Percentiles rank a stretch among this genome's conserved stretches.
Conservation (phyloP, 1,140 invertebrate genomes). For the Drosophila willistoni region DNA sequence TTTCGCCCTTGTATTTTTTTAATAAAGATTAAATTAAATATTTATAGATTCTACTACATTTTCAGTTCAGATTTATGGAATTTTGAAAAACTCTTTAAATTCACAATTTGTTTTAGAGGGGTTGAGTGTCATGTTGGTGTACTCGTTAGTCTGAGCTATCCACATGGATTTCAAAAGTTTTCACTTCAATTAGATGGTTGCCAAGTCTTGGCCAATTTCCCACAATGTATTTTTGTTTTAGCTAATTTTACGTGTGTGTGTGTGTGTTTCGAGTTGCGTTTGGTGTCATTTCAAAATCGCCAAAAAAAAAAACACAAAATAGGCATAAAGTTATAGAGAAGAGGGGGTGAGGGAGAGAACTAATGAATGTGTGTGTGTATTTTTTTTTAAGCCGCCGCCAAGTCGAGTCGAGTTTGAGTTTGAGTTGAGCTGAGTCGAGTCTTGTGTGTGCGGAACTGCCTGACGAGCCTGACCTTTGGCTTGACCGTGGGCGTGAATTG, state of each 20-base stretch:
- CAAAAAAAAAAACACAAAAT: background rate
- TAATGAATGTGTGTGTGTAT: background rate
- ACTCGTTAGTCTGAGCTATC: no score
- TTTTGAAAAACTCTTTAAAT: no score
- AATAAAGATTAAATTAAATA: no score
- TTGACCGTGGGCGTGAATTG: slow-evolving; percentile 77
- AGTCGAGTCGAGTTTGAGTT: background rate
- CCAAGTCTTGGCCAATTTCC: no score
- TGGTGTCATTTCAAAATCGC: slow-evolving; percentile 10
- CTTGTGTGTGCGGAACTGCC: slow-evolving; percentile 11
- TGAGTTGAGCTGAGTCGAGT: background rate
- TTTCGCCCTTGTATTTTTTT: no score
- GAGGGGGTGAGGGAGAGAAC: background rate
- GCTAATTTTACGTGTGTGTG: background rate
- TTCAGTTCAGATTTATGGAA: no score
- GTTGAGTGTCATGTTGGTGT: no score
- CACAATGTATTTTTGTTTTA: no score
- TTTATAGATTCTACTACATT: no score
- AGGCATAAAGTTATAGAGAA: background rate
- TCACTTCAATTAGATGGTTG: no score
- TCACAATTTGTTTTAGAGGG: no score
- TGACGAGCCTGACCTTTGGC: slow-evolving; percentile 62
- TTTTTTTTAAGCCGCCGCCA: background rate
- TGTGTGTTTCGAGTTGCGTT: background rate
- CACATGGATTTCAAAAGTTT: no score